Evolutionary conservation across 2,113 vertebrate species (phyloP), one percentile per base, ranked within the genome.

Genomic region (Engystomops pustulosus): DNA sequence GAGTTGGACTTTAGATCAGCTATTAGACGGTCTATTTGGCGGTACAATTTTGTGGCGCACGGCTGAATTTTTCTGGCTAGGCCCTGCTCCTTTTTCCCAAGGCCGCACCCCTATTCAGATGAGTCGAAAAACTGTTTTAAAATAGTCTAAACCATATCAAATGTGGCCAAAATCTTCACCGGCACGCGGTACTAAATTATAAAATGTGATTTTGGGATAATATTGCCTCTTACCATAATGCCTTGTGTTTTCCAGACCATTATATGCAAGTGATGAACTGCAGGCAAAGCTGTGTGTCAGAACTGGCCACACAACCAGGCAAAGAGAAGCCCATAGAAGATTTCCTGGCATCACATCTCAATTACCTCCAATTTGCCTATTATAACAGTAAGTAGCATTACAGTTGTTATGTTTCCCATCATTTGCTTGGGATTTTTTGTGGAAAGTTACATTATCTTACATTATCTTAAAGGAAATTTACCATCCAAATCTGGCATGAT

Each of bases 351-450:
- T 95, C 95, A 0, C 96, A 97, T 74, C 98, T 96, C 88, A 97
- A 99, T 90, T 98, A 99, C 86, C 94, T 99, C 79, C 98, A 99
- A 91, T 99, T 99, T 88, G 95, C 98, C 87, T 99, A 98, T 91
- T 96, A 98, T 88, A 99, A 96, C 93, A 95, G 98, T 99, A 92
- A 92, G 97, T 83, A 32, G 2, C 27, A 30, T 30, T 12, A 27
- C 15, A 30, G 5, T 14, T 60, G 3, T 3, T 30, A 62, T 30
- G 10, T 10, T 1, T 0, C 76, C 20, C 1, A 14, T 3, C 23
- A 45, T 12, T 23, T 38, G 2, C 25, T 2, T 17, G 30, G 9
- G 6, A 23, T 23, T 1, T 4, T 58, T 58, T 58, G 5, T 23
- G 20, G 14, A n/a, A n/a, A n/a, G n/a, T n/a, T n/a, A n/a, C n/a